Conservation (phyloP, 1,140 invertebrate genomes). For the Listronotus bonariensis region DNA sequence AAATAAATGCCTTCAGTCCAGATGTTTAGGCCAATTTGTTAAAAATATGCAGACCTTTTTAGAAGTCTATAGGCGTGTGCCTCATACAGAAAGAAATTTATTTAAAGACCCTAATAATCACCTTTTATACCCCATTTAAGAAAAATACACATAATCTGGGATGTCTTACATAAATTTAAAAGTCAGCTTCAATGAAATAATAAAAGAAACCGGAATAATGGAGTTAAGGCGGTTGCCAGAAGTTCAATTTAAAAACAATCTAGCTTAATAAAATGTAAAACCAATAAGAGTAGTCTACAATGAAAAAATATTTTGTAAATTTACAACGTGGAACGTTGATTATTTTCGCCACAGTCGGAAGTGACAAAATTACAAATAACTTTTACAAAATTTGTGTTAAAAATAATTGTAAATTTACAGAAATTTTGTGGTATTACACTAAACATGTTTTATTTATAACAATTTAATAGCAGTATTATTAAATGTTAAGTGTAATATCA, state of each 20-base stretch:
- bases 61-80: constrained; percentile 15
- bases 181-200: background rate
- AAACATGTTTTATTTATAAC: too few relatives aligned
- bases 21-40: constrained; percentile 42
- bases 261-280: constrained; percentile 7
- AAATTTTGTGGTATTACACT: too few relatives aligned
- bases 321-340: too few relatives aligned
- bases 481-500: too few relatives aligned
- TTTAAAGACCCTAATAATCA: background rate
- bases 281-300: background rate
- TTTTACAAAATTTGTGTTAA: too few relatives aligned
- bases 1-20: constrained; percentile 40
- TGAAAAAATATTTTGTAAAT: too few relatives aligned
- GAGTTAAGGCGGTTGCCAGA: background rate
- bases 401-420: too few relatives aligned
- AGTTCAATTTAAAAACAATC: constrained; percentile 13
- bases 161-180: background rate
- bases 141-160: constrained; percentile 8
- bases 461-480: too few relatives aligned
- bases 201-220: background rate
- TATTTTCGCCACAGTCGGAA: too few relatives aligned
- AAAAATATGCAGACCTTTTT: constrained; percentile 28
- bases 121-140: constrained; percentile 17
- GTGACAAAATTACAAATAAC: too few relatives aligned
- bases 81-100: constrained; percentile 2